Base-by-base conservation (phyloP, 2,797 vertebrate species). In the Manis crassicaudata region DNA sequence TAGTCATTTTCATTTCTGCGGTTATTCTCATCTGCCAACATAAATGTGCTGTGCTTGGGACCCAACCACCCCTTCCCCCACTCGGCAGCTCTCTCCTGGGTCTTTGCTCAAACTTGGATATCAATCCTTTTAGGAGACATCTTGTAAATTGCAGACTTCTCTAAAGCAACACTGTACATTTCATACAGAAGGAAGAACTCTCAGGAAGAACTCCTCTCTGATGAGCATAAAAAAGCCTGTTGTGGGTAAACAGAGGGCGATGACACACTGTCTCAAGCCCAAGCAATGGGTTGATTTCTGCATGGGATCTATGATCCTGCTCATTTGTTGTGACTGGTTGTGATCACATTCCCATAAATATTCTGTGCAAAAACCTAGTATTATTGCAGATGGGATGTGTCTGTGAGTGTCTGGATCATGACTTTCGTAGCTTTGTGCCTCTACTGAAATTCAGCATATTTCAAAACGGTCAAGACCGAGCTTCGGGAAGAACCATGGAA, bases 71-170 rank as follows among this genome's bases (percentile, higher is more conserved):
- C 4, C 37, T 80, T 20, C 29, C 67, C 84, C 81, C 63, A 11
- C 13, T 27, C 56, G 7, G 65, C 7, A 79, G 25, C 60, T 81
- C 84, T 68, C 77, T 85, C n/a, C 58, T 9, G 50, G 16, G 37
- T 43, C 84, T 72, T 96, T 75, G 88, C 80, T 86, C 46, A 58
- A 32, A 81, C 72, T 79, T 80, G 43, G 63, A 67, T 50, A 62
- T 70, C 86, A 70, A 11, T 32, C 54, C 32, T 63, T 89, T 63
- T 8, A 84, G 75, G 52, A 87, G 77, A 54, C 6, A 21, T 60
- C 50, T 62, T 62, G 8, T 23, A 62, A 76, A 76, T 9, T 32
- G 1, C 21, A 29, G 27, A 3, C 17, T 14, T 86, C 46, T 32
- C 43, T 40, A 29, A 52, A 76, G 46, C 32, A 68, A 2, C 21